phyloP scores from a whole-genome alignment of 2,797 vertebrate genomes.

The Sitta carolinensis region DNA sequence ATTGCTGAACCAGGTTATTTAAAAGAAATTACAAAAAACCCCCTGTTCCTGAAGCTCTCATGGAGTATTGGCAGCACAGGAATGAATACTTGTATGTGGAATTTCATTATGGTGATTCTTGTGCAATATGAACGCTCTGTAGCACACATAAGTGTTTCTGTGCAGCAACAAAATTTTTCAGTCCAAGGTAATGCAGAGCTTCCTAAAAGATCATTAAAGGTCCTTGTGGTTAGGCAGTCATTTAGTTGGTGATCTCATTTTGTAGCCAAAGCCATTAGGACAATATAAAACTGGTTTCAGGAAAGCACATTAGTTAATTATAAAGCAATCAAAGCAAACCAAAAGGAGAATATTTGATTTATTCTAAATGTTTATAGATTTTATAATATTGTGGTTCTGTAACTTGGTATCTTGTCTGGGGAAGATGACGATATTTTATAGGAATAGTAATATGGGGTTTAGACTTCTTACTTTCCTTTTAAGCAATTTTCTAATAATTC shows the following conservation, averaged over 20 bases:
- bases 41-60: background rate
- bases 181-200: background rate
- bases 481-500: background rate
- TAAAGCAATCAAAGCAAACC: slow-evolving; percentile 59
- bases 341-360: slow-evolving; percentile 59
- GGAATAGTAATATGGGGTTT: background rate
- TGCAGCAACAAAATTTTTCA: background rate
- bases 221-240: slow-evolving; percentile 2
- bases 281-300: slow-evolving; percentile 50
- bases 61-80: background rate
- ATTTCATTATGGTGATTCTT: background rate
- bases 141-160: background rate
- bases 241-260: slow-evolving; percentile 41
- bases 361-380: slow-evolving; percentile 50
- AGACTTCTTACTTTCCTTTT: background rate
- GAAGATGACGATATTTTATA: background rate
- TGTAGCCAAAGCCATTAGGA: slow-evolving; percentile 56
- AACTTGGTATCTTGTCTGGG: background rate
- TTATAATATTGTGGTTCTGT: background rate
- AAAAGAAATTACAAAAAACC: background rate
- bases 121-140: background rate
- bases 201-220: slow-evolving; percentile 15
- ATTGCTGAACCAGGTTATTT: background rate
- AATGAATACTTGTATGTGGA: background rate
- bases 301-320: slow-evolving; percentile 65